phyloP scores from a whole-genome alignment of 2,888 invertebrate species.

The Parelbella ahira region DNA sequence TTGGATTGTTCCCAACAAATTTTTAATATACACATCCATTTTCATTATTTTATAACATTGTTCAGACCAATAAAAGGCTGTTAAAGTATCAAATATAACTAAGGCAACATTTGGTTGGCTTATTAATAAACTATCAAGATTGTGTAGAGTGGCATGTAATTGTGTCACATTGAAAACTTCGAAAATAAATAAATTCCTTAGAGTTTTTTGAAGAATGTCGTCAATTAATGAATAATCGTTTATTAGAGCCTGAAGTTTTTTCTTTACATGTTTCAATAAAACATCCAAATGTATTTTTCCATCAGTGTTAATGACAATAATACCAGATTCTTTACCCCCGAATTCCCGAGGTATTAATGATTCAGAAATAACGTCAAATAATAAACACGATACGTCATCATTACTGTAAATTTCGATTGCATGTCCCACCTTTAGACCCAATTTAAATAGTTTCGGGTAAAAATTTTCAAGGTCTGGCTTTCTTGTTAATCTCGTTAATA shows the following conservation, averaged over 20 bases:
- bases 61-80: constrained; percentile 79
- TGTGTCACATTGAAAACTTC: constrained; percentile 65
- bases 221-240: constrained; percentile 29
- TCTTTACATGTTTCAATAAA: constrained; percentile 39
- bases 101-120: constrained; percentile 58
- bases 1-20: constrained; percentile 58
- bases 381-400: constrained; percentile 40
- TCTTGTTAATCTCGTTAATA: constrained; percentile 72
- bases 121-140: constrained; percentile 60
- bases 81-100: constrained; percentile 63
- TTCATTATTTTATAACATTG: constrained; percentile 62
- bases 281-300: constrained; percentile 55
- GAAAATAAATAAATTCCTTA: constrained; percentile 50
- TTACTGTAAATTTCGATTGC: constrained; percentile 58
- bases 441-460: constrained; percentile 67
- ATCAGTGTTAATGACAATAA: constrained; percentile 64
- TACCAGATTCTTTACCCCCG: constrained; percentile 49
- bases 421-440: constrained; percentile 50
- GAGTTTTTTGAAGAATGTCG: constrained; percentile 33
- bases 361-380: constrained; percentile 58
- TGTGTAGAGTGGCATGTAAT: constrained; percentile 60
- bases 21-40: constrained; percentile 75
- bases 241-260: constrained; percentile 32
- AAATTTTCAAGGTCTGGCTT: constrained; percentile 63
- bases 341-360: constrained; percentile 44